Evolutionary conservation across 2,113 vertebrate species (phyloP).

Genomic region (Corythoichthys haematopterus): DNA sequence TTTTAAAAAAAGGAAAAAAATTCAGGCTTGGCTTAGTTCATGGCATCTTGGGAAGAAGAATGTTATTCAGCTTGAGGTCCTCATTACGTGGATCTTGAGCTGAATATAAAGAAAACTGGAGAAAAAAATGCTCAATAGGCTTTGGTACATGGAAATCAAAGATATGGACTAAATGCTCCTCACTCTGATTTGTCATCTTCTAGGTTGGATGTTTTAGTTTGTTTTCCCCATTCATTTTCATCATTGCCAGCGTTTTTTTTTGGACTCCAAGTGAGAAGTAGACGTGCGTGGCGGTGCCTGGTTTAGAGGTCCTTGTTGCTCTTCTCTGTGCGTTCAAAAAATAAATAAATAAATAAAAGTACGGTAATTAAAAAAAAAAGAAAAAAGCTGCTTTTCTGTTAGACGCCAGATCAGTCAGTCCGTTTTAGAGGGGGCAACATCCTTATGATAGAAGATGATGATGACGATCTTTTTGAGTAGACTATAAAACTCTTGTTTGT

Average conservation of each 20-base stretch:
- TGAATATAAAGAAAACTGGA: neutral
- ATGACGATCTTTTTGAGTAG: slow-evolving; percentile 83
- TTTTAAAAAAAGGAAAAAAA: neutral
- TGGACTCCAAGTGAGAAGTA: slow-evolving; percentile 57
- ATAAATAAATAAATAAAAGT: neutral
- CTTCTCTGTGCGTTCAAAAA: slow-evolving; percentile 62
- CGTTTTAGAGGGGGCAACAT: neutral
- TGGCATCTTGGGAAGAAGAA: slow-evolving; percentile 19
- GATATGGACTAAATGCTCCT: slow-evolving; percentile 14
- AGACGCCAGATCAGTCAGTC: slow-evolving; percentile 26
- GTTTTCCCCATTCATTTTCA: slow-evolving; percentile 66
- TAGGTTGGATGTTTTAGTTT: slow-evolving; percentile 69
- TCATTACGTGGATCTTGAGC: neutral
- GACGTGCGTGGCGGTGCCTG: slow-evolving; percentile 33
- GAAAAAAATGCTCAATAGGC: neutral
- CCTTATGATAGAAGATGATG: slow-evolving; percentile 49
- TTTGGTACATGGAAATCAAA: neutral
- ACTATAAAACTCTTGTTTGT: slow-evolving; percentile 80
- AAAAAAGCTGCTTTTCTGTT: slow-evolving; percentile 1
- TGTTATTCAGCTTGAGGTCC: slow-evolving; percentile 40
- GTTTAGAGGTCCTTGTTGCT: slow-evolving; percentile 69
- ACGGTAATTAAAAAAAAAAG: neutral
- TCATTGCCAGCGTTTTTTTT: slow-evolving; percentile 53
- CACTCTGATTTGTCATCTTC: slow-evolving; percentile 22
- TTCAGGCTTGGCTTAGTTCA: slow-evolving; percentile 18